Evolutionary conservation across 2,797 vertebrate genomes (phyloP).

Genomic region (Acropternis orthonyx): DNA sequence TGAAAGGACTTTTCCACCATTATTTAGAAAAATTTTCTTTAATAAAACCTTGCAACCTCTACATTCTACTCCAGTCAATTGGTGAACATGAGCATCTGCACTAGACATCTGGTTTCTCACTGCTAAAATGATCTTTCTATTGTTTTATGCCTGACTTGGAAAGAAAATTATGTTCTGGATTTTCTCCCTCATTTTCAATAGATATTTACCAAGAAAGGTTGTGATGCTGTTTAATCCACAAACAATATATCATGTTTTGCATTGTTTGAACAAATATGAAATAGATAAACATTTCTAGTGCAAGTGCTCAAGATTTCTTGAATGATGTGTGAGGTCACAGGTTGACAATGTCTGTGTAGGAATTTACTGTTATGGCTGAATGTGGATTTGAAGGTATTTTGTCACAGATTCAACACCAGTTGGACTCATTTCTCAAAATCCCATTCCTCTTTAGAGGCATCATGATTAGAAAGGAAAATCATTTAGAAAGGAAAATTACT

Average conservation of each 20-base stretch:
- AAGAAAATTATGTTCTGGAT: background rate
- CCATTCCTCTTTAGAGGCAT: background rate
- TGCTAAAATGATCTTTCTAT: background rate
- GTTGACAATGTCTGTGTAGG: background rate
- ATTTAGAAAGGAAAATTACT: constrained; percentile 20
- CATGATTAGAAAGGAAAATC: constrained; percentile 8
- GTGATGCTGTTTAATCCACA: background rate
- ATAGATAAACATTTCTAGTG: background rate
- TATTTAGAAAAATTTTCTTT: background rate
- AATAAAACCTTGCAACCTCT: background rate
- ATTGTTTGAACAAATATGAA: background rate
- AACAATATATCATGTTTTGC: background rate
- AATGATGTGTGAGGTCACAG: background rate
- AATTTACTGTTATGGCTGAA: background rate
- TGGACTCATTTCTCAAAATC: background rate
- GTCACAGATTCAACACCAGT: background rate
- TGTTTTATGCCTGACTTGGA: background rate
- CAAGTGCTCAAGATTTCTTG: background rate
- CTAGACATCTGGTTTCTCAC: background rate
- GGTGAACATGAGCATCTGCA: background rate
- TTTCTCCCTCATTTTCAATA: background rate
- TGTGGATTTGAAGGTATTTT: background rate
- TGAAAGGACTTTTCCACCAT: background rate
- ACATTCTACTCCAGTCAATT: background rate
- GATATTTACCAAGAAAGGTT: background rate